Conservation (phyloP, 2,797 vertebrate species). For the Poeciliopsis gracilis region DNA sequence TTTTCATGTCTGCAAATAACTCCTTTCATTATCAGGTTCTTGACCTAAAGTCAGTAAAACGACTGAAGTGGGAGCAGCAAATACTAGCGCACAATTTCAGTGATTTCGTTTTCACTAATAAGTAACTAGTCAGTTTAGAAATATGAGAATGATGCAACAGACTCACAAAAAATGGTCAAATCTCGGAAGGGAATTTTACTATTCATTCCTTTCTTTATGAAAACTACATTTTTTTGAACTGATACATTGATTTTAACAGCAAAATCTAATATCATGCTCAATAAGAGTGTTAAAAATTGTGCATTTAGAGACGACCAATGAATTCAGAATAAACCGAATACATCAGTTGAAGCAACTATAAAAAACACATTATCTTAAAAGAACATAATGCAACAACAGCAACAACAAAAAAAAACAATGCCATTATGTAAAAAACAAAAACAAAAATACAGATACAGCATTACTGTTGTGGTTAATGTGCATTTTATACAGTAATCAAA, state of each 20-base stretch:
- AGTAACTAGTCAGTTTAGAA: not conserved
- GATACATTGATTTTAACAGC: constrained; percentile 5
- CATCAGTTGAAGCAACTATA: constrained; percentile 7
- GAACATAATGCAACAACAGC: not conserved
- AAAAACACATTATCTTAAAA: not conserved
- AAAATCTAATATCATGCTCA: constrained; percentile 10
- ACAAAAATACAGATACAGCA: not conserved
- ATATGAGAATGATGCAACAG: not conserved
- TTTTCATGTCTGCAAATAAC: not conserved
- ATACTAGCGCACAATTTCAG: not conserved
- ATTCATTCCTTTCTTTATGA: not conserved
- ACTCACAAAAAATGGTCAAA: too few relatives aligned
- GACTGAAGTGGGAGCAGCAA: not conserved
- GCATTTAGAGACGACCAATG: not conserved
- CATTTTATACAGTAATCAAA: not conserved
- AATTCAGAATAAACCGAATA: constrained; percentile 3
- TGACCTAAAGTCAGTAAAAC: not conserved
- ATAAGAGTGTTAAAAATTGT: not conserved
- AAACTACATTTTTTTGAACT: not conserved
- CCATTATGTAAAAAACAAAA: not conserved
- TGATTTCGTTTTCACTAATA: not conserved
- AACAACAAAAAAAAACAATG: not conserved
- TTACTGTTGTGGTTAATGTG: not conserved
- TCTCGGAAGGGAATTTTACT: not conserved
- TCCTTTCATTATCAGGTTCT: not conserved